Conservation (phyloP, 2,888 invertebrate genomes). For the Agrilus cyanescens region DNA sequence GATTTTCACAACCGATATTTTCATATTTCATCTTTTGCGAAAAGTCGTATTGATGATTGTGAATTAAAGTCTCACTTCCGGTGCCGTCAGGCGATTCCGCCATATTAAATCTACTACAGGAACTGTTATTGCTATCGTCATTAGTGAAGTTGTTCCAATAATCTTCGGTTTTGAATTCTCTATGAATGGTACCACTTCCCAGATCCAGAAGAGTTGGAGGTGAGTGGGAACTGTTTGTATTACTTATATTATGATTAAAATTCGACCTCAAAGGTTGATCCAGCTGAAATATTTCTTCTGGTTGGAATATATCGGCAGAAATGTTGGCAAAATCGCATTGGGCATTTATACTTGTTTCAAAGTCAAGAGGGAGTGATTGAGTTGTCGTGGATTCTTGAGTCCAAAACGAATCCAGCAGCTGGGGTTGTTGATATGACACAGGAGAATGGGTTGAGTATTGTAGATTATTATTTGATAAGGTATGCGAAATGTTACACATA, state of each 20-base stretch:
- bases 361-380: slow-evolving; percentile 28
- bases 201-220: slow-evolving; percentile 61
- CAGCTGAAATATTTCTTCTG: slow-evolving; percentile 66
- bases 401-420: slow-evolving; percentile 30
- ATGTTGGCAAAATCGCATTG: slow-evolving; percentile 49
- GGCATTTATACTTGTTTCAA: slow-evolving; percentile 22
- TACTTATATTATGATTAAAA: slow-evolving; percentile 38
- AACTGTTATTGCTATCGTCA: slow-evolving; percentile 37
- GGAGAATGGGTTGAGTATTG: slow-evolving; percentile 26
- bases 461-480: slow-evolving; percentile 23
- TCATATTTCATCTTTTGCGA: slow-evolving; percentile 1
- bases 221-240: slow-evolving; percentile 42
- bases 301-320: slow-evolving; percentile 58
- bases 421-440: slow-evolving; percentile 23
- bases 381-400: slow-evolving; percentile 34
- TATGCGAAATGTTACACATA: slow-evolving; percentile 43
- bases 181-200: slow-evolving; percentile 57
- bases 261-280: slow-evolving; percentile 60
- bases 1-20: too few species aligned
- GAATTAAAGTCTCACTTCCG: too few species aligned
- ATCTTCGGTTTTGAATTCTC: slow-evolving; percentile 46
- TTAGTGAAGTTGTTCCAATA: slow-evolving; percentile 46
- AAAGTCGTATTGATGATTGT: background rate
- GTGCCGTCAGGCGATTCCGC: slow-evolving; percentile 41
- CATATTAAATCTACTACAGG: slow-evolving; percentile 32